These are phyloP conservation scores for Cheilinus undulatus DNA, from an alignment of 2,113 vertebrate genomes.

Conservation along the genomic window DNA sequence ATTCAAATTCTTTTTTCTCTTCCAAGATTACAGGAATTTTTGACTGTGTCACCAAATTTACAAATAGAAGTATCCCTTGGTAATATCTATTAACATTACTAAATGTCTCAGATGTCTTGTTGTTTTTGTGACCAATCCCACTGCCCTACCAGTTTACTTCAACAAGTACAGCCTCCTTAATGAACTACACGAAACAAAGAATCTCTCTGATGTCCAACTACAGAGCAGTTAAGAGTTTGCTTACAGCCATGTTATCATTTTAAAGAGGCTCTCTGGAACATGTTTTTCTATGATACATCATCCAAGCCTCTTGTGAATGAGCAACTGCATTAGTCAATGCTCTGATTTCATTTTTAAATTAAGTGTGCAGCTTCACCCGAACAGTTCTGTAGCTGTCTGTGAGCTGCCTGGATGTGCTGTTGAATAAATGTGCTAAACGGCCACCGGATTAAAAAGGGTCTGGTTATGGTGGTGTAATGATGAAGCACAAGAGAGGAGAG, in stretches of 20 bases:
- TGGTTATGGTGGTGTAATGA: slow-evolving; percentile 30
- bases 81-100: slow-evolving; percentile 1
- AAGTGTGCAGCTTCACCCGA: slow-evolving; percentile 14
- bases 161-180: slow-evolving; percentile 4
- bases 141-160: not conserved
- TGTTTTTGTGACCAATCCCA: slow-evolving; percentile 12
- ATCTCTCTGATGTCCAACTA: slow-evolving; percentile 39
- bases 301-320: slow-evolving; percentile 13
- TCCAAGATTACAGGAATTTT: not conserved
- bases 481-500: slow-evolving; percentile 13
- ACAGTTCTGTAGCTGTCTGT: slow-evolving; percentile 9
- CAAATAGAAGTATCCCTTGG: not conserved
- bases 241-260: slow-evolving; percentile 18
- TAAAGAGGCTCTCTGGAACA: slow-evolving; percentile 36
- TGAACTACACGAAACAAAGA: slow-evolving; percentile 30
- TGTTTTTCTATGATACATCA: slow-evolving; percentile 42
- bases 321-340: not conserved
- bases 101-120: not conserved
- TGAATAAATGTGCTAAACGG: slow-evolving; percentile 22
- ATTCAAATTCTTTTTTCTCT: not conserved
- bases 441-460: slow-evolving; percentile 17
- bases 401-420: slow-evolving; percentile 9
- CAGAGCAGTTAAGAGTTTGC: slow-evolving; percentile 18
- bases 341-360: slow-evolving; percentile 31
- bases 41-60: not conserved